Conservation (phyloP, 2,888 invertebrate species). For the Plebejus melissa region DNA sequence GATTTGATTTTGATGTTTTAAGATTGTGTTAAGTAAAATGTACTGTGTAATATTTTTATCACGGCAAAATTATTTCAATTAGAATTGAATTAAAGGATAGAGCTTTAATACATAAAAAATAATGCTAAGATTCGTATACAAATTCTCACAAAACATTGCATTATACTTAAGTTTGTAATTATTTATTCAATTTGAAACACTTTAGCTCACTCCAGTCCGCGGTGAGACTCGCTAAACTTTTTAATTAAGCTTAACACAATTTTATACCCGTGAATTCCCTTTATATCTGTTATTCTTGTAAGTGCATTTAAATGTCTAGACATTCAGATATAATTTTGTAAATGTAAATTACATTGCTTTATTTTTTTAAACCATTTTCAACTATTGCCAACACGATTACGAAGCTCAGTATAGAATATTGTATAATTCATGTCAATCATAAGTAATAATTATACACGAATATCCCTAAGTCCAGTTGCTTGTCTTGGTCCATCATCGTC, state of each 20-base stretch:
- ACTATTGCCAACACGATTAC: neutral
- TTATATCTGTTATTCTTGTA: slow-evolving; percentile 12
- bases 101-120: too few relatives aligned
- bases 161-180: slow-evolving; percentile 11
- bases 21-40: too few relatives aligned
- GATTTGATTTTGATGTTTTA: too few relatives aligned
- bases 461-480: neutral
- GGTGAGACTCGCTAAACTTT: neutral
- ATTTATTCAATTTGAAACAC: slow-evolving; percentile 2
- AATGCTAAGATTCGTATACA: neutral
- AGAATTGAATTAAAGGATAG: too few relatives aligned
- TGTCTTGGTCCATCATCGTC: neutral
- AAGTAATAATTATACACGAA: too few relatives aligned
- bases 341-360: neutral
- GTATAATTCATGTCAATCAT: too few relatives aligned
- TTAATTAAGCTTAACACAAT: slow-evolving; percentile 13
- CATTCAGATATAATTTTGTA: slow-evolving; percentile 10
- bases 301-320: slow-evolving; percentile 29
- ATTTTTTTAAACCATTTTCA: neutral
- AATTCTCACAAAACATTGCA: neutral
- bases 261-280: slow-evolving; percentile 32
- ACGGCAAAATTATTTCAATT: too few relatives aligned
- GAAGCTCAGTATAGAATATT: neutral
- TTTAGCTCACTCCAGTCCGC: neutral
- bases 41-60: too few relatives aligned